These are phyloP conservation scores for Cardiocondyla obscurior DNA, from an alignment of 1,140 invertebrate species.

Conservation along the genomic window DNA sequence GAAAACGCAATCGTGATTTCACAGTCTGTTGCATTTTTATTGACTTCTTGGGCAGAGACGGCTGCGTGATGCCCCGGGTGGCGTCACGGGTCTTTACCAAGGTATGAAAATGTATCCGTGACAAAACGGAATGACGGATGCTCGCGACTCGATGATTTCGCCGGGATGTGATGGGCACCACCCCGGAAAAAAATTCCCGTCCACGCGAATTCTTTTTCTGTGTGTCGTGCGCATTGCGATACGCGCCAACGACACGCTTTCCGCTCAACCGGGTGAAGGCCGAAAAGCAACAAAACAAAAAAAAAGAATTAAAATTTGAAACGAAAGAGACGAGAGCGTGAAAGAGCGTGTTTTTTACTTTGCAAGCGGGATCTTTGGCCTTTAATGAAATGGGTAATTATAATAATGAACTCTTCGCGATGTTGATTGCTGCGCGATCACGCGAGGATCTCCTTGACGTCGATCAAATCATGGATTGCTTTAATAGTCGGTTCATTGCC, in stretches of 20 bases:
- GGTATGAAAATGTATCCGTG: slow-evolving; percentile 39
- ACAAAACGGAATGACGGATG: slow-evolving; percentile 19
- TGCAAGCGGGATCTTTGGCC: neutral
- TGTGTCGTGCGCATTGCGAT: slow-evolving; percentile 68
- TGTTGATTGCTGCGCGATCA: neutral
- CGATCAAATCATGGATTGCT: neutral
- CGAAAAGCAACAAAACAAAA: slow-evolving; percentile 36
- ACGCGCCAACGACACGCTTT: slow-evolving; percentile 73
- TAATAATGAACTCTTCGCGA: neutral
- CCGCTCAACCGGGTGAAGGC: slow-evolving; percentile 78
- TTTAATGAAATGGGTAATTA: neutral
- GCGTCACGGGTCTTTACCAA: neutral
- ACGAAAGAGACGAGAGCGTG: neutral
- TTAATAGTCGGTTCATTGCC: slow-evolving; percentile 18
- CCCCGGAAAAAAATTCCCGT: slow-evolving; percentile 53
- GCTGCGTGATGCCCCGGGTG: neutral
- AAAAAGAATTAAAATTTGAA: neutral
- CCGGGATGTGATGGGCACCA: slow-evolving; percentile 23
- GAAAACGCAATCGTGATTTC: neutral
- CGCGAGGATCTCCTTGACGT: neutral
- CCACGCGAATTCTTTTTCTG: slow-evolving; percentile 69
- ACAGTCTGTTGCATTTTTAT: neutral
- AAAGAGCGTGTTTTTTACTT: neutral
- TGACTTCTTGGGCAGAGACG: neutral
- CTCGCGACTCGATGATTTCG: slow-evolving; percentile 8